Evolutionary conservation across 2,797 vertebrate genomes (phyloP).

Genomic region (Thamnophis elegans): DNA sequence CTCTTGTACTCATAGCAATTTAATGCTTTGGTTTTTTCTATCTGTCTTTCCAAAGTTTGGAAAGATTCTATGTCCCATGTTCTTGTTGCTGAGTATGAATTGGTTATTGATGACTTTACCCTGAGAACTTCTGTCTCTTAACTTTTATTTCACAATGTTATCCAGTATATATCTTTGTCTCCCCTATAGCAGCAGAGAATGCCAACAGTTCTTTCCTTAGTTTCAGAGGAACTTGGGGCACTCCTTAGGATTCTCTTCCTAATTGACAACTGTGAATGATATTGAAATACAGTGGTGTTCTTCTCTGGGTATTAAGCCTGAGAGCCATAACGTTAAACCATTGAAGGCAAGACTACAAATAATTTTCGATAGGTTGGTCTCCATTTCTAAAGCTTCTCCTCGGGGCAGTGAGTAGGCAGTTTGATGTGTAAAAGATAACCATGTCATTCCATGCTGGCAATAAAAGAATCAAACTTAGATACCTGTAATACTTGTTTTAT

Average conservation of each 20-base stretch:
- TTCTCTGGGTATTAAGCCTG: not conserved
- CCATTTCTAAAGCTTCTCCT: not conserved
- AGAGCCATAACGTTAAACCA: not conserved
- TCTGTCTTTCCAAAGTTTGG: not conserved
- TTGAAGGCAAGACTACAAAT: not conserved
- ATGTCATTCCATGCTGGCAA: not conserved
- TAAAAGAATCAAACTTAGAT: not conserved
- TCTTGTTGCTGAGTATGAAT: not conserved
- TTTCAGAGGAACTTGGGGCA: not conserved
- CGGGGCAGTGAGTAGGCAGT: not conserved
- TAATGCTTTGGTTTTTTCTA: not conserved
- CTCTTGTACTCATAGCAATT: not conserved
- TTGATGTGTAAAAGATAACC: conserved; percentile 1
- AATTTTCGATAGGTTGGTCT: not conserved
- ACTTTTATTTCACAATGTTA: not conserved
- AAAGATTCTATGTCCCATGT: not conserved
- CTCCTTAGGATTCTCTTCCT: not conserved
- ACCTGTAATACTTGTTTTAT: conserved; percentile 2
- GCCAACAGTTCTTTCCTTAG: not conserved
- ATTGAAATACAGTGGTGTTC: not conserved
- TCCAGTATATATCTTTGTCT: not conserved
- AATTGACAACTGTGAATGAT: not conserved
- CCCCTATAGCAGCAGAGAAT: not conserved
- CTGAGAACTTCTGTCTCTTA: not conserved
- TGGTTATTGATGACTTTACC: not conserved